Percentiles rank a stretch among this genome's conserved stretches.
Evolutionary conservation across 2,888 invertebrate species (phyloP).

Genomic region (Taenaris catops): DNA sequence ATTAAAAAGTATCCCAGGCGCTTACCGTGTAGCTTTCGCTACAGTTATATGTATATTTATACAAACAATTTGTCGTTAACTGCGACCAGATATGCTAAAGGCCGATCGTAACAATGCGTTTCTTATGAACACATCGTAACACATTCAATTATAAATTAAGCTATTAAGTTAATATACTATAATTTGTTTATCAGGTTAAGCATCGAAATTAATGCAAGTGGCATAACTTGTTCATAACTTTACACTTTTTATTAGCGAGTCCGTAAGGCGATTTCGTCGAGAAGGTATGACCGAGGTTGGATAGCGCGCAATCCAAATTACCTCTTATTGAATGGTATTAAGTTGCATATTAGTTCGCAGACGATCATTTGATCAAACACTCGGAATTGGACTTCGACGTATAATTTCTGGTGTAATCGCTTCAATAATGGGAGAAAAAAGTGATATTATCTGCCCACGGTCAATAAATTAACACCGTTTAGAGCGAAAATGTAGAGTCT

Average conservation of each 20-base stretch:
- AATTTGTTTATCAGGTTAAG: conserved; percentile 80
- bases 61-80: conserved; percentile 58
- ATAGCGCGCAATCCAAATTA: conserved; percentile 30
- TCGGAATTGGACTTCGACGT: conserved; percentile 65
- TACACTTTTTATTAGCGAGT: conserved; percentile 76
- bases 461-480: conserved; percentile 80
- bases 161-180: conserved; percentile 77
- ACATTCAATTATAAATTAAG: conserved; percentile 78
- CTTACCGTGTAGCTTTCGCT: conserved; percentile 31
- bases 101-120: conserved; percentile 59
- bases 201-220: conserved; percentile 79
- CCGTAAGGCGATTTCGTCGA: conserved; percentile 73
- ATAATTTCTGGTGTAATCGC: conserved; percentile 80
- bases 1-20: conserved; percentile 42
- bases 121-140: conserved; percentile 67
- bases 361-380: conserved; percentile 40
- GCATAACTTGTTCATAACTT: conserved; percentile 77
- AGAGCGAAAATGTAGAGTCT: conserved; percentile 79
- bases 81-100: conserved; percentile 51
- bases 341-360: conserved; percentile 30
- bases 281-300: conserved; percentile 51
- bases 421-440: conserved; percentile 77
- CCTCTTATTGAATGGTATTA: conserved; percentile 32
- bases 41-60: conserved; percentile 34
- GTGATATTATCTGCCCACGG: conserved; percentile 80